Conservation (phyloP, 2,113 vertebrate genomes). For the Rhombomys opimus region DNA sequence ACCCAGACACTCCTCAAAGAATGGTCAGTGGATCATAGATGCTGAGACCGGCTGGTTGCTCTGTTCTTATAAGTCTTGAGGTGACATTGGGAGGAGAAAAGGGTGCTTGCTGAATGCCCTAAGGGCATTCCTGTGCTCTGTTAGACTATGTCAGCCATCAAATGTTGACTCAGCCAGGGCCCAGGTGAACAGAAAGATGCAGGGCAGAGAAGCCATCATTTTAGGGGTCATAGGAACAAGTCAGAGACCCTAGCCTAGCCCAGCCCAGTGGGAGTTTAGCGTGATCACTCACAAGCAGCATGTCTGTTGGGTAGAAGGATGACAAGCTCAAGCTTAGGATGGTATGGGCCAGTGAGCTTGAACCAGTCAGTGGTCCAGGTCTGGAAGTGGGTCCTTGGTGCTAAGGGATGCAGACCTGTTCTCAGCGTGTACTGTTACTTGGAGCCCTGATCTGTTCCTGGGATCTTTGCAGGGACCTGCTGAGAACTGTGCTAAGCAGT, state of each 20-base stretch:
- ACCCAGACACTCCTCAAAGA: background rate
- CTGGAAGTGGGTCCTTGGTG: too few species aligned
- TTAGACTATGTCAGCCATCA: background rate
- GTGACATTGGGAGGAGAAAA: background rate
- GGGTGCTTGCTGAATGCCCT: background rate
- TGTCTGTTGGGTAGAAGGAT: accelerated
- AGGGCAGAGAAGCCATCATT: background rate
- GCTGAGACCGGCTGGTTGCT: background rate
- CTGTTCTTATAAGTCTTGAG: background rate
- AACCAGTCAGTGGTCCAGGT: too few species aligned
- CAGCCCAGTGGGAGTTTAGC: background rate
- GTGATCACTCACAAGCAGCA: too few species aligned
- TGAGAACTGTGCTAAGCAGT: slow-evolving; percentile 54
- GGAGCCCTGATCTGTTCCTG: background rate
- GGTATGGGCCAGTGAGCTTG: background rate
- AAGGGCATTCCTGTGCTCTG: background rate
- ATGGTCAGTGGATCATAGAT: background rate
- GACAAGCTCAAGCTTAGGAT: background rate
- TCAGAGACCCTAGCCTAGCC: background rate
- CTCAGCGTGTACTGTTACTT: background rate
- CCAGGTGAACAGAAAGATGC: background rate
- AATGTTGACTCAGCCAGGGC: background rate
- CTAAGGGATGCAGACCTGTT: accelerated
- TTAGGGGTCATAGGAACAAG: background rate
- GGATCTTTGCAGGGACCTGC: background rate